These are phyloP conservation scores for Lophotriccus pileatus DNA, from an alignment of 2,797 vertebrate species.

Conservation along the genomic window DNA sequence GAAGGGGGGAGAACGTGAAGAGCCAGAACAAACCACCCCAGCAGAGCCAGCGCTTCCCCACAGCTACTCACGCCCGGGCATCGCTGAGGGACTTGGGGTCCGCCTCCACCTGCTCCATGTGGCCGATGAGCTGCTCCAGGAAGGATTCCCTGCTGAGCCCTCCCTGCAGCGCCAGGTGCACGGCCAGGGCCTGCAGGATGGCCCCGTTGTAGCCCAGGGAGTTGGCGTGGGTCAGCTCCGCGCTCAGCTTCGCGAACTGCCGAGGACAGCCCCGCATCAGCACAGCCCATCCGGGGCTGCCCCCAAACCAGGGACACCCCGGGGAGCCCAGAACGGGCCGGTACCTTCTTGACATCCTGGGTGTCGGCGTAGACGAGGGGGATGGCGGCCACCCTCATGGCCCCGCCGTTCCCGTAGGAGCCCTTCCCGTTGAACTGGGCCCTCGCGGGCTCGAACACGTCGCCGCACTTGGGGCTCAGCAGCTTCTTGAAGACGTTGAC, in stretches of 20 bases:
- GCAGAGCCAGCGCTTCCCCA: not conserved
- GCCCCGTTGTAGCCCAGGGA: constrained; percentile 97
- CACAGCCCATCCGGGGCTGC: not conserved
- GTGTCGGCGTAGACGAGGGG: constrained; percentile 80
- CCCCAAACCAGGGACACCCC: not conserved
- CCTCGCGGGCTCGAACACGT: constrained; percentile 90
- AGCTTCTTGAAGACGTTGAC: constrained; percentile 93
- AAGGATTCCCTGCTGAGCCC: constrained; percentile 84
- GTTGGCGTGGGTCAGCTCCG: constrained; percentile 94
- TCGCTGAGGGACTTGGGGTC: constrained; percentile 84
- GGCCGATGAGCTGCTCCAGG: constrained; percentile 85
- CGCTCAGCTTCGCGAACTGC: constrained; percentile 88
- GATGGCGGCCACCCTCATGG: constrained; percentile 93
- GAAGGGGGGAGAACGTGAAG: accelerated
- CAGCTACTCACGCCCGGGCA: constrained; percentile 86
- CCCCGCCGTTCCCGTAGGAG: constrained; percentile 95
- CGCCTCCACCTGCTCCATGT: constrained; percentile 92
- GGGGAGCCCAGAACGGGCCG: not conserved
- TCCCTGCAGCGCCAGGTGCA: constrained; percentile 90
- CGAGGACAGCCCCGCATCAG: not conserved
- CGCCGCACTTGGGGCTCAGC: constrained; percentile 84
- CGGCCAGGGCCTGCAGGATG: constrained; percentile 91
- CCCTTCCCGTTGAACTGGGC: constrained; percentile 94
- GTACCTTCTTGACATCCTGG: constrained; percentile 86
- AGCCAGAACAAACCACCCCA: not conserved